Percentiles rank a stretch among this genome's conserved stretches.
phyloP scores from a whole-genome alignment of 2,888 invertebrate genomes.

The Copidosoma aretas region DNA sequence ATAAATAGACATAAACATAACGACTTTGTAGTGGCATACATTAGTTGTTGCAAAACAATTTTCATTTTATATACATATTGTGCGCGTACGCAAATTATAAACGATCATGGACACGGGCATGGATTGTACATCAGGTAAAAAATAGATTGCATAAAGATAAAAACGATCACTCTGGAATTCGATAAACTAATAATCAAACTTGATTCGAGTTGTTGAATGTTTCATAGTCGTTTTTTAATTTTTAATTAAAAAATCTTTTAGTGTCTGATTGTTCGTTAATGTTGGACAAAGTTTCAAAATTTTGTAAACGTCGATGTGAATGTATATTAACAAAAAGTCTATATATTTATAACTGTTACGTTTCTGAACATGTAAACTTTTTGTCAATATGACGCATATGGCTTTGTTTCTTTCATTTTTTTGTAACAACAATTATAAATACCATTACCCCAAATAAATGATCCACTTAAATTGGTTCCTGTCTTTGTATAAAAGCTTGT shows the following conservation, averaged over 20 bases:
- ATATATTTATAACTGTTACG: slow-evolving; percentile 1
- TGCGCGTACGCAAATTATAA: neutral
- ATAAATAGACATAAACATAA: slow-evolving; percentile 9
- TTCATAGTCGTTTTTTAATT: slow-evolving; percentile 20
- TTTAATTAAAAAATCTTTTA: slow-evolving; percentile 16
- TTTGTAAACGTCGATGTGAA: neutral
- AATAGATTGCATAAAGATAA: no score
- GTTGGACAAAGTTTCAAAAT: slow-evolving; percentile 5
- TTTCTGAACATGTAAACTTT: neutral
- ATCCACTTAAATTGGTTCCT: neutral
- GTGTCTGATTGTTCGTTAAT: slow-evolving; percentile 27
- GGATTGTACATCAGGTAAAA: no score
- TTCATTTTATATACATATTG: slow-evolving; percentile 33
- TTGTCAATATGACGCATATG: no score
- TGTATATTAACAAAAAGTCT: slow-evolving; percentile 6
- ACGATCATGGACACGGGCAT: neutral
- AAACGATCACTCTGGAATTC: no score
- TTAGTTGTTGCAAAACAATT: slow-evolving; percentile 32
- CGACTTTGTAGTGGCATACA: slow-evolving; percentile 29
- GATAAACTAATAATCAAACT: no score
- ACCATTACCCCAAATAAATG: no score
- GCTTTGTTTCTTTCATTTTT: no score
- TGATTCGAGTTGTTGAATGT: no score
- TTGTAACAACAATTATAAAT: no score
- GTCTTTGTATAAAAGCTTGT: neutral